Conservation (phyloP, 2,113 vertebrate genomes). For the Neolamprologus tretocephalus region DNA sequence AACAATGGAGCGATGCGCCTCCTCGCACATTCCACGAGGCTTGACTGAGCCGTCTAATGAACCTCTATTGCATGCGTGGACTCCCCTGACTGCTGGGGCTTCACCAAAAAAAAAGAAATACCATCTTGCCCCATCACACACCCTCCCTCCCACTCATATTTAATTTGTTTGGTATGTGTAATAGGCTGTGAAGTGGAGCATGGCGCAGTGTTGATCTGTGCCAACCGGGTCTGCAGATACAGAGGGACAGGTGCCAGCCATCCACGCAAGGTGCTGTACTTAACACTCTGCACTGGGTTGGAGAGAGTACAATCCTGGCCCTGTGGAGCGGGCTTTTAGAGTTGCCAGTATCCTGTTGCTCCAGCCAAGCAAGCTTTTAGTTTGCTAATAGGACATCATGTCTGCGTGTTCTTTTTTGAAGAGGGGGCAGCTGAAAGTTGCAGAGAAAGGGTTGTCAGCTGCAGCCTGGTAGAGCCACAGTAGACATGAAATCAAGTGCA, state of each 20-base stretch:
- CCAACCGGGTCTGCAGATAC: slow-evolving; percentile 40
- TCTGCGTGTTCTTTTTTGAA: background rate
- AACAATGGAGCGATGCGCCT: slow-evolving; percentile 58
- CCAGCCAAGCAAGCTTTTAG: slow-evolving; percentile 44
- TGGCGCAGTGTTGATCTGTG: slow-evolving; percentile 29
- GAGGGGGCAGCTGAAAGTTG: background rate
- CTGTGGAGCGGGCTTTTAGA: slow-evolving; percentile 12
- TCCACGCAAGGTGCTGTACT: slow-evolving; percentile 44
- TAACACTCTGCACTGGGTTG: slow-evolving; percentile 32
- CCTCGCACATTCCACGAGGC: slow-evolving; percentile 53
- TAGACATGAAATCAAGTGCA: background rate
- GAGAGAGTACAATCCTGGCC: slow-evolving; percentile 20
- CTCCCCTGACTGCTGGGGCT: slow-evolving; percentile 3
- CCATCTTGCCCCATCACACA: slow-evolving; percentile 9
- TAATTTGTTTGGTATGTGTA: slow-evolving; percentile 55
- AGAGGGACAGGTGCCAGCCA: slow-evolving; percentile 50
- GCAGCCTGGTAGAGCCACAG: background rate
- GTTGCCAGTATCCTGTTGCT: slow-evolving; percentile 38
- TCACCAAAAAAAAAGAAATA: background rate
- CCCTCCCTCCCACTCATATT: slow-evolving; percentile 2
- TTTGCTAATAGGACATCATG: slow-evolving; percentile 15
- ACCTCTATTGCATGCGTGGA: slow-evolving; percentile 36
- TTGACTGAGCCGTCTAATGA: slow-evolving; percentile 63
- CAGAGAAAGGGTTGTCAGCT: background rate
- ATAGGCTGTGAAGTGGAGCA: slow-evolving; percentile 44